Conservation (phyloP, 2,113 vertebrate genomes). For the Upupa epops region DNA sequence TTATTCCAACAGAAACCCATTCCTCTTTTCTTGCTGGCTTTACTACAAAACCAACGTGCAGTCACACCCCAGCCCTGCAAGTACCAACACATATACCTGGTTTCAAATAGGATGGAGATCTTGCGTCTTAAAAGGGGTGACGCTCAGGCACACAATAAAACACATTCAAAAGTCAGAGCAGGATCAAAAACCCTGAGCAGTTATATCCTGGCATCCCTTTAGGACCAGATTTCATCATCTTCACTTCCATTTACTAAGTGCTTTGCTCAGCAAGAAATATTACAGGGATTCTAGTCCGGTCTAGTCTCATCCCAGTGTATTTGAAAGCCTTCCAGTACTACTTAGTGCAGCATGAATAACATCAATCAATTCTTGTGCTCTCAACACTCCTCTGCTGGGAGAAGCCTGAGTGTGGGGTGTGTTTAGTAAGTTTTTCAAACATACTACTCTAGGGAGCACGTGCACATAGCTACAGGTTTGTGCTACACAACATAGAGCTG, state of each 20-base stretch:
- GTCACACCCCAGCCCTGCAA: constrained; percentile 6
- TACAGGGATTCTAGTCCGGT: constrained; percentile 24
- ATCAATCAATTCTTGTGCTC: constrained; percentile 37
- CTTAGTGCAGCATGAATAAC: not conserved
- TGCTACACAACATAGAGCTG: not conserved
- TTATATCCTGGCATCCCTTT: constrained; percentile 13
- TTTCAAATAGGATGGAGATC: constrained; percentile 24
- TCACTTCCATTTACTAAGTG: constrained; percentile 11
- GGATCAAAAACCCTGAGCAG: constrained; percentile 15
- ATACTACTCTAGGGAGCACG: accelerated
- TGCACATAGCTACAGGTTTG: not conserved
- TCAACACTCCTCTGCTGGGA: not conserved
- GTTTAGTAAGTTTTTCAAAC: not conserved
- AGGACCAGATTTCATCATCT: constrained; percentile 30
- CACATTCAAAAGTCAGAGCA: not conserved
- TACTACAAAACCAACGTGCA: constrained; percentile 9
- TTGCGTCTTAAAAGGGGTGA: constrained; percentile 3
- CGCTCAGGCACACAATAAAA: not conserved
- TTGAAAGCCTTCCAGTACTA: constrained; percentile 47
- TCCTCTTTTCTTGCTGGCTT: not conserved
- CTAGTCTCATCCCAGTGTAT: not conserved
- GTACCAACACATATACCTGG: not conserved
- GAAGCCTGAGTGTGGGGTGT: not conserved
- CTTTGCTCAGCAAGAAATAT: constrained; percentile 38
- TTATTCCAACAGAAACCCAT: constrained; percentile 10